phyloP scores from a whole-genome alignment of 2,113 vertebrate species.

The Oxyruncus cristatus region DNA sequence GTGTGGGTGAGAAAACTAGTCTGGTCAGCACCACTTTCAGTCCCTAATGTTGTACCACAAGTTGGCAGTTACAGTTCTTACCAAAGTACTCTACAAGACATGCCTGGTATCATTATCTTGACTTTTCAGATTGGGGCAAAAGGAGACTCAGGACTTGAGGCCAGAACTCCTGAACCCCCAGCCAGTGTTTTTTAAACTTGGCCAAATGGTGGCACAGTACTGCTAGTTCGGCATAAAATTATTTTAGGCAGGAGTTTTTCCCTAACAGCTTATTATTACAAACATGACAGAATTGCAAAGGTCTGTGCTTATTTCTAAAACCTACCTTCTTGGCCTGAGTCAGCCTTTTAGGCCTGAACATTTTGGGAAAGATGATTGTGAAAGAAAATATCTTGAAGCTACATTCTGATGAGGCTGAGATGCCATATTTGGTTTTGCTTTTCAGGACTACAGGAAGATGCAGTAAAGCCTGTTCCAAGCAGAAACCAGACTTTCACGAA shows the following conservation, averaged over 20 bases:
- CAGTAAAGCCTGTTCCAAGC: neutral
- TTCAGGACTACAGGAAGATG: conserved; percentile 68
- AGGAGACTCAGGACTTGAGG: neutral
- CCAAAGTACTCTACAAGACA: neutral
- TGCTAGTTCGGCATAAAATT: neutral
- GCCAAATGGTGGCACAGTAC: neutral
- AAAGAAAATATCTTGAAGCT: neutral
- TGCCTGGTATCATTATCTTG: fast-evolving
- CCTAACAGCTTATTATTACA: neutral
- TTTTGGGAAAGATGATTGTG: neutral
- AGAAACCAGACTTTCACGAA: conserved; percentile 41
- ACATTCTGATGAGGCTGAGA: neutral
- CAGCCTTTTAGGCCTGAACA: neutral
- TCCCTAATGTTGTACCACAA: neutral
- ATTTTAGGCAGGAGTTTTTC: neutral
- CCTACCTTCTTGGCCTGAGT: neutral
- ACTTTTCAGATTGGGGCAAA: neutral
- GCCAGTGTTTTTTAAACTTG: neutral
- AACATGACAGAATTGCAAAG: neutral
- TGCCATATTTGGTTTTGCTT: neutral
- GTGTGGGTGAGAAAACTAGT: neutral
- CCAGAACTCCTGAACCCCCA: neutral
- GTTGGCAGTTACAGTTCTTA: neutral
- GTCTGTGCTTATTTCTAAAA: neutral
- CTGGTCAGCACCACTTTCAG: neutral